Evolutionary conservation across 2,797 vertebrate genomes (phyloP).

Genomic region (Botia kubotai): DNA sequence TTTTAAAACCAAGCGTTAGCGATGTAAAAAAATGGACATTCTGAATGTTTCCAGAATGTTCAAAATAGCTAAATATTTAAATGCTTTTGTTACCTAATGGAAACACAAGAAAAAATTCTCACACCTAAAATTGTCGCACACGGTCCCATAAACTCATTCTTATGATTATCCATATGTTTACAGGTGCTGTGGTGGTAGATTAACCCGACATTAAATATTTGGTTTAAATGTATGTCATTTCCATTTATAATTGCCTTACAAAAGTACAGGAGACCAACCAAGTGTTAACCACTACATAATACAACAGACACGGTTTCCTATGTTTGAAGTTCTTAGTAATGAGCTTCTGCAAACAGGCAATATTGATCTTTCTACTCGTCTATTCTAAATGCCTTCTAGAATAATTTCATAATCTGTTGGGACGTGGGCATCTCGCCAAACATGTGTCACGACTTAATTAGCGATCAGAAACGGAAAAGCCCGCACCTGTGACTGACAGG

Average conservation of each 20-base stretch:
- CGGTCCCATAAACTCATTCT: too few relatives aligned
- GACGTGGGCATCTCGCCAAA: slow-evolving; percentile 66
- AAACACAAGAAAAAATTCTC: too few relatives aligned
- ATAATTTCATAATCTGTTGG: slow-evolving; percentile 62
- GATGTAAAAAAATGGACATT: too few relatives aligned
- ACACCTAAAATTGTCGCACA: too few relatives aligned
- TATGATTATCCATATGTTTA: not conserved
- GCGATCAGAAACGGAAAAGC: slow-evolving; percentile 69
- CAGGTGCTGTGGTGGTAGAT: not conserved
- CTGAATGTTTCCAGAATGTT: too few relatives aligned
- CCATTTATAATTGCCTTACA: not conserved
- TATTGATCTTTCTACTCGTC: slow-evolving; percentile 58
- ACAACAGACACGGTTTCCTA: slow-evolving; percentile 56
- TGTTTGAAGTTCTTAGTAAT: slow-evolving; percentile 60
- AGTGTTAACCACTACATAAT: slow-evolving; percentile 53
- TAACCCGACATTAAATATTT: not conserved
- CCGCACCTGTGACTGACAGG: slow-evolving; percentile 60
- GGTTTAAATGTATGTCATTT: slow-evolving; percentile 11
- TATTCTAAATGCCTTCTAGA: slow-evolving; percentile 63
- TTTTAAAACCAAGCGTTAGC: too few relatives aligned
- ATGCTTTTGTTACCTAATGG: too few relatives aligned
- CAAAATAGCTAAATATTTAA: too few relatives aligned
- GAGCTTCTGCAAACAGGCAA: slow-evolving; percentile 63
- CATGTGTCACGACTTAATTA: slow-evolving; percentile 73
- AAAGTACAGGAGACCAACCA: not conserved